These are phyloP conservation scores for Drosophila rufa DNA, from an alignment of 1,140 invertebrate genomes.

Conservation along the genomic window DNA sequence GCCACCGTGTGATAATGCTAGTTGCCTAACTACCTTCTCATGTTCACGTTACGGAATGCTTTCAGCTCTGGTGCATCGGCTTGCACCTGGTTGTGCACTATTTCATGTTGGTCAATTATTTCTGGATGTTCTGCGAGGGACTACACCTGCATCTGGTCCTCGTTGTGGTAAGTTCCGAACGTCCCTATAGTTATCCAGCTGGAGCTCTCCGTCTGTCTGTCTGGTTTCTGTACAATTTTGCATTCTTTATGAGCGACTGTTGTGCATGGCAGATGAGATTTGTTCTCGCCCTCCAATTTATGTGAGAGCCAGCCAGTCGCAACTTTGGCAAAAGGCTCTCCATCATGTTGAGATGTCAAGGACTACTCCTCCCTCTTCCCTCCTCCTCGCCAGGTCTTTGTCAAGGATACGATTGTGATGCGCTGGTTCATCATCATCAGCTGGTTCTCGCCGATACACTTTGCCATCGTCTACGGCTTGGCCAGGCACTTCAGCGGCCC, in stretches of 20 bases:
- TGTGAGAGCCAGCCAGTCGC: constrained; percentile 42
- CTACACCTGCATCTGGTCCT: constrained; percentile 95
- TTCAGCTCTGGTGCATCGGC: constrained; percentile 91
- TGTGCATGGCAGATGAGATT: constrained; percentile 64
- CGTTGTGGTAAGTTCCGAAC: constrained; percentile 86
- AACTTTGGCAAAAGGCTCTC: constrained; percentile 25
- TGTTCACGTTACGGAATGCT: neutral
- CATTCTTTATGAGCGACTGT: constrained; percentile 47
- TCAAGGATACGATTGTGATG: constrained; percentile 87
- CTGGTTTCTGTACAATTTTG: constrained; percentile 48
- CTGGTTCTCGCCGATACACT: constrained; percentile 90
- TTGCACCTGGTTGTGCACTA: constrained; percentile 93
- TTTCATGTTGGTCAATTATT: constrained; percentile 94
- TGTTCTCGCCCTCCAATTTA: constrained; percentile 46
- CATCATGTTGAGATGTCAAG: constrained; percentile 36
- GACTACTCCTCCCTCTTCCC: neutral
- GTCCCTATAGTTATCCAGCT: neutral
- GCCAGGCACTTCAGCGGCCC: constrained; percentile 86
- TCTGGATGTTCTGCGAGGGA: constrained; percentile 97
- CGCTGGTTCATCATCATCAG: constrained; percentile 92
- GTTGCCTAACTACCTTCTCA: neutral
- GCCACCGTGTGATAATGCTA: neutral
- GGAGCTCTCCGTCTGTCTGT: too few relatives aligned
- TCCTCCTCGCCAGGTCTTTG: constrained; percentile 85
- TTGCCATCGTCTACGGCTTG: constrained; percentile 88